Evolutionary conservation across 2,797 vertebrate genomes (phyloP), one percentile per base, ranked within the genome.

Genomic region (Characodon lateralis): DNA sequence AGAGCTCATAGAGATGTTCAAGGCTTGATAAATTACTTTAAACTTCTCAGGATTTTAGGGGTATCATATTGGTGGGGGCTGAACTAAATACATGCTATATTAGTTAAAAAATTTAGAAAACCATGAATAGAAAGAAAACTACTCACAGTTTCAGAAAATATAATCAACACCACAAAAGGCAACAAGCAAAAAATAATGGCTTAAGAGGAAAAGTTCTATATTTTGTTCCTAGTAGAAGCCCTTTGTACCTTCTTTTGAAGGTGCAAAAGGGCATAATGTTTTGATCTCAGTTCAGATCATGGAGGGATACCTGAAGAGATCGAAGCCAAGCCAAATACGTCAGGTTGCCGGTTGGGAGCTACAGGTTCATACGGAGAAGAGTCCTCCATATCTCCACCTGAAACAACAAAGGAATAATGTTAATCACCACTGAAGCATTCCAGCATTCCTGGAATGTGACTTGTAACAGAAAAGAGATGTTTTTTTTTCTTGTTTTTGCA

Each of bases 221-320:
- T 68, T 24, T 43, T 69, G 10, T 46, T 46, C 22, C 4, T 24
- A 8, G 48, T 31, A 16, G 31, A 35, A 66, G 65, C 68, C 59
- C 35, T 51, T 71, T 66, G 31, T 58, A 55, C 31, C 35, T 1
- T 16, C 13, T 71, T 18, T 20, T 14, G 4, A 59, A 69, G 43
- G 66, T 46, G 12, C 24, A n/a, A 26, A 69, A 46, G 66, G 39
- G 41, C 41, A 43, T 3, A 53, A 86, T 35, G 31, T 43, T 24
- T 51, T 79, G 58, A 61, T 74, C 58, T 74, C n/a, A 51, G n/a
- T 48, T 58, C 18, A 53, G 43, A 80, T 82, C 65, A 83, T 80
- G 6, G 43, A 83, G 94, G 98, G 98, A 82, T 94, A 99, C 98
- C 97, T 96, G 98, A 98, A 92, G 97, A 97, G 93, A 99, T 99